phyloP scores from a whole-genome alignment of 2,888 invertebrate species.

The Pristionchus fissidentatus region DNA sequence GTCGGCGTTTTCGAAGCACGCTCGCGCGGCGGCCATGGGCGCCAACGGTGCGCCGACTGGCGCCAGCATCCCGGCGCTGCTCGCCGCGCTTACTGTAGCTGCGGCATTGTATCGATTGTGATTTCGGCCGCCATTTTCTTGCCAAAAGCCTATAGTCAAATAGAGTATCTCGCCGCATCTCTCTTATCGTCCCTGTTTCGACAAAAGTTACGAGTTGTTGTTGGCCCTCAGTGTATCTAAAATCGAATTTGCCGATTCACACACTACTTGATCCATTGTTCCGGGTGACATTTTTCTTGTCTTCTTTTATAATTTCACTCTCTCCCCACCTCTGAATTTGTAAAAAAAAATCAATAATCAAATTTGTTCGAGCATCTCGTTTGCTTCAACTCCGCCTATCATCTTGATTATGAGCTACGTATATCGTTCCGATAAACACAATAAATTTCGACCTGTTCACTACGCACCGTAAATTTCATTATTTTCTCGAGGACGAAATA shows the following conservation, averaged over 20 bases:
- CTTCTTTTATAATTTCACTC: no score
- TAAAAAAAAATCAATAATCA: no score
- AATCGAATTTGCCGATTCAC: neutral
- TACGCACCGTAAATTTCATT: no score
- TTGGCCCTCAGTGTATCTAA: neutral
- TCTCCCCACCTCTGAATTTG: no score
- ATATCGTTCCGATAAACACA: no score
- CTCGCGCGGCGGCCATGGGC: constrained; percentile 31
- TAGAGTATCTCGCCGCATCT: constrained; percentile 9
- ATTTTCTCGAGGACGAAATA: no score
- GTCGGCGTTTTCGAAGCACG: neutral
- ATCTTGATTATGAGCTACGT: no score
- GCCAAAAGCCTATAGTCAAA: constrained; percentile 20
- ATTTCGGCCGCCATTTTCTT: neutral
- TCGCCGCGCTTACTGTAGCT: neutral
- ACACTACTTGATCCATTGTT: neutral
- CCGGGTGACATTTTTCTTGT: no score
- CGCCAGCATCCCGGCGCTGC: neutral
- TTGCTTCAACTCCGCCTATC: no score
- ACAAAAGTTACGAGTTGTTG: neutral
- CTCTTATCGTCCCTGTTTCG: neutral
- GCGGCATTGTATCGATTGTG: constrained; percentile 4
- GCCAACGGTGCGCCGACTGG: constrained; percentile 7
- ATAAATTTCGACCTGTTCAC: no score
- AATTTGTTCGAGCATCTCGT: no score